Conservation (phyloP, 1,140 invertebrate genomes). For the Drosophila neocordata region DNA sequence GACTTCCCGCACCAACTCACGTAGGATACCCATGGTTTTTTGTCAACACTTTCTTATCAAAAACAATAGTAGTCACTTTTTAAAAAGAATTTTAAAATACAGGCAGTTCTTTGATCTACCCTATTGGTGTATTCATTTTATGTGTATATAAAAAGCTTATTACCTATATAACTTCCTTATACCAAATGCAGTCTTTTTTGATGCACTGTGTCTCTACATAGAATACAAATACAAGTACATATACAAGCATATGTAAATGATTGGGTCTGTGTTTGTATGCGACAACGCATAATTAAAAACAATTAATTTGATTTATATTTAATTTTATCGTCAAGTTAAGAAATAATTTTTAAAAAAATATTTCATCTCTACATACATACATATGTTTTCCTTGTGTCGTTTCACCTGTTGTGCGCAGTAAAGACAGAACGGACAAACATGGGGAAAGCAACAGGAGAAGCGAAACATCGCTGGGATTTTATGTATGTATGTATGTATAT, state of each 20-base stretch:
- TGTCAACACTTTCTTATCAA: neutral
- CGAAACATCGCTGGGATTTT: neutral
- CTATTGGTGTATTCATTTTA: too few relatives aligned
- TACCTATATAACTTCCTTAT: too few relatives aligned
- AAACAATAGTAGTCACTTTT: too few relatives aligned
- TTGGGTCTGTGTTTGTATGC: too few relatives aligned
- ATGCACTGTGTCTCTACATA: neutral
- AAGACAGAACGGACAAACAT: constrained; percentile 19
- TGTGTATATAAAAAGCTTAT: too few relatives aligned
- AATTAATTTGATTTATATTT: neutral
- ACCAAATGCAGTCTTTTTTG: neutral
- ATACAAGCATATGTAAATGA: neutral
- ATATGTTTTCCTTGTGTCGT: neutral
- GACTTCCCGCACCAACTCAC: neutral
- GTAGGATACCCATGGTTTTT: neutral
- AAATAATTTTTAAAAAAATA: neutral
- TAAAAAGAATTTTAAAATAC: too few relatives aligned
- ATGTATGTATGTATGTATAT: neutral
- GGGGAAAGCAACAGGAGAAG: neutral
- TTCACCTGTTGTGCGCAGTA: constrained; percentile 71
- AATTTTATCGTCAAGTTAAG: neutral
- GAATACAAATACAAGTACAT: constrained; percentile 16
- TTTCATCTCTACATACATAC: neutral
- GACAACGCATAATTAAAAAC: constrained; percentile 6
- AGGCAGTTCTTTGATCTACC: too few relatives aligned